Evolutionary conservation across 2,797 vertebrate genomes (phyloP).

Genomic region (Spondyliosoma cantharus): DNA sequence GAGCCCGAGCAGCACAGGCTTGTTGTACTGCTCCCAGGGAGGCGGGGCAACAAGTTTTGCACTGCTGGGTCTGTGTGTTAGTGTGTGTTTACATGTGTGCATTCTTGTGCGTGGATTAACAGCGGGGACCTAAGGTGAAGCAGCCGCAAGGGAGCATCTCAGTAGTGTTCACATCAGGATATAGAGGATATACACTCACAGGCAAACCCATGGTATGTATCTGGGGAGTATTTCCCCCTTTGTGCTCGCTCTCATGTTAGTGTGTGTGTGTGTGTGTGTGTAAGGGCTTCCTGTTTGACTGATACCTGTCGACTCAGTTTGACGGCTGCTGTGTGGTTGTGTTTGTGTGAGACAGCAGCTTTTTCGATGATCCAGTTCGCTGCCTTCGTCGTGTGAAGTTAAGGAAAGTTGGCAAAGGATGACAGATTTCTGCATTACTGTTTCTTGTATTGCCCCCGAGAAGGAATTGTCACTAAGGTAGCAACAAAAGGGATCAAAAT

Average conservation of each 20-base stretch:
- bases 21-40: constrained; percentile 58
- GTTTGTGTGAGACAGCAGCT: background rate
- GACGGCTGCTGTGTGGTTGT: background rate
- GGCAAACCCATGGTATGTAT: constrained; percentile 84
- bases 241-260: constrained; percentile 47
- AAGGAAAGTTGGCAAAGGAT: constrained; percentile 38
- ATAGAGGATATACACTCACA: constrained; percentile 60
- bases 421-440: background rate
- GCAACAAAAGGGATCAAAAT: constrained; percentile 27
- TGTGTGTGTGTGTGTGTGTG: constrained; percentile 16
- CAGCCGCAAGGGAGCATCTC: constrained; percentile 41
- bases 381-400: background rate
- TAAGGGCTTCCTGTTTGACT: constrained; percentile 64
- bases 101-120: constrained; percentile 39
- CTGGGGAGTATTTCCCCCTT: constrained; percentile 32
- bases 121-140: constrained; percentile 61
- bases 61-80: constrained; percentile 39
- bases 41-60: constrained; percentile 75
- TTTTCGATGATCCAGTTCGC: background rate
- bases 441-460: background rate
- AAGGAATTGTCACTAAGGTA: constrained; percentile 20
- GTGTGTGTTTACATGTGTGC: constrained; percentile 44
- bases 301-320: constrained; percentile 23
- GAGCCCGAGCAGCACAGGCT: constrained; percentile 56
- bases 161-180: constrained; percentile 36